These are phyloP conservation scores for Chrysolina haemoptera DNA, from an alignment of 2,888 invertebrate genomes.

Conservation along the genomic window DNA sequence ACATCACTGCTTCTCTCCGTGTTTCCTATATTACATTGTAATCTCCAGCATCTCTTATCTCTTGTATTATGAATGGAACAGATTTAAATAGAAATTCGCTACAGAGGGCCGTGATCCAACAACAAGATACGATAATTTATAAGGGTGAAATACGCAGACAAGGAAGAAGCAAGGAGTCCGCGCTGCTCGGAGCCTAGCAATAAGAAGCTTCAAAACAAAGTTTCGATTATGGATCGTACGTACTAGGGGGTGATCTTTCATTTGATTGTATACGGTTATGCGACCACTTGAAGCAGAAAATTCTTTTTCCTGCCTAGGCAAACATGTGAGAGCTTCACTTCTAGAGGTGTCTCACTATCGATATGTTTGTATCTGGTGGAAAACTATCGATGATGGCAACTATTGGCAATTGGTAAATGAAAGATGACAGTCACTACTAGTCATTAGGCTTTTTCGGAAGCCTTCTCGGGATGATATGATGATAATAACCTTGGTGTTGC, in stretches of 20 bases:
- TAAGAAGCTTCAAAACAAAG: neutral
- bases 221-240: too few relatives aligned
- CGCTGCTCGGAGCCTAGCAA: neutral
- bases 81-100: constrained; percentile 47
- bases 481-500: too few relatives aligned
- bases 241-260: neutral
- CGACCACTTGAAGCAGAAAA: neutral
- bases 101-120: constrained; percentile 40
- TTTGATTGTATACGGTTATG: too few relatives aligned
- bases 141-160: constrained; percentile 31
- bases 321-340: too few relatives aligned
- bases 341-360: too few relatives aligned
- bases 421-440: too few relatives aligned
- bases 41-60: constrained; percentile 52
- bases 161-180: constrained; percentile 5
- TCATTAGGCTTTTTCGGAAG: too few relatives aligned
- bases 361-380: too few relatives aligned
- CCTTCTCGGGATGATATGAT: too few relatives aligned
- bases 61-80: constrained; percentile 46
- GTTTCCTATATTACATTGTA: constrained; percentile 46
- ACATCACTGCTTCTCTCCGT: constrained; percentile 38
- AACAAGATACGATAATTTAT: constrained; percentile 48
- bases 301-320: too few relatives aligned
- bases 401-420: too few relatives aligned
- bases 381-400: too few relatives aligned